Evolutionary conservation across 2,113 vertebrate species (phyloP).

Genomic region (Campylorhamphus procurvoides): DNA sequence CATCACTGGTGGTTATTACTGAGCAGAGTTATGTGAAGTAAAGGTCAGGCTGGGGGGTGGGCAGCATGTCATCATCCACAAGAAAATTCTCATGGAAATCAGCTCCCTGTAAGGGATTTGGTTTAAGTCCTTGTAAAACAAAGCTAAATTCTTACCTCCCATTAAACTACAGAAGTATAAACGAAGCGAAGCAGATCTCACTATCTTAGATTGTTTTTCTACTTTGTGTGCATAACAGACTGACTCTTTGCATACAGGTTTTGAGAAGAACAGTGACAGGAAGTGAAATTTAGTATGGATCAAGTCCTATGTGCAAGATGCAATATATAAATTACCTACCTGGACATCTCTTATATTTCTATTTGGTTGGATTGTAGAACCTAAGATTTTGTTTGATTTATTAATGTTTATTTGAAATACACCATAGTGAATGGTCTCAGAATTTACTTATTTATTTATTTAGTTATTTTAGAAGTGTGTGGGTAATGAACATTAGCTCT

Average conservation of each 20-base stretch:
- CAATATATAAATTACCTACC: not conserved
- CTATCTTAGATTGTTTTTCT: not conserved
- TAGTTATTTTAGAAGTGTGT: not conserved
- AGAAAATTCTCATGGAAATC: not conserved
- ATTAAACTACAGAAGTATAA: not conserved
- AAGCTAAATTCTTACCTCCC: not conserved
- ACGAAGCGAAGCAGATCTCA: not conserved
- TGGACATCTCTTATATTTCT: not conserved
- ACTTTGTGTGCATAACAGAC: not conserved
- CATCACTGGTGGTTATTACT: too few species aligned
- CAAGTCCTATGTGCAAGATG: not conserved
- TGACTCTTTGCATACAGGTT: not conserved
- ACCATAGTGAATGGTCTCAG: not conserved
- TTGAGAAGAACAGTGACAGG: not conserved
- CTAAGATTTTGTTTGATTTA: not conserved
- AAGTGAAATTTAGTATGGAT: not conserved
- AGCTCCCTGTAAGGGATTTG: not conserved
- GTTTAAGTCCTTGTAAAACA: not conserved
- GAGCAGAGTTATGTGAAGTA: not conserved
- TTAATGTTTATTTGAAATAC: not conserved
- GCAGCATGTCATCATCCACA: accelerated
- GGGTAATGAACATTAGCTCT: not conserved
- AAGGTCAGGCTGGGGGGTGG: accelerated
- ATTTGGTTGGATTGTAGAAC: not conserved
- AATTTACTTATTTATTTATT: not conserved